A percentile compares a stretch with the other conserved stretches of the same genome.
phyloP scores from a whole-genome alignment of 2,888 invertebrate genomes.

The Hedya salicella region DNA sequence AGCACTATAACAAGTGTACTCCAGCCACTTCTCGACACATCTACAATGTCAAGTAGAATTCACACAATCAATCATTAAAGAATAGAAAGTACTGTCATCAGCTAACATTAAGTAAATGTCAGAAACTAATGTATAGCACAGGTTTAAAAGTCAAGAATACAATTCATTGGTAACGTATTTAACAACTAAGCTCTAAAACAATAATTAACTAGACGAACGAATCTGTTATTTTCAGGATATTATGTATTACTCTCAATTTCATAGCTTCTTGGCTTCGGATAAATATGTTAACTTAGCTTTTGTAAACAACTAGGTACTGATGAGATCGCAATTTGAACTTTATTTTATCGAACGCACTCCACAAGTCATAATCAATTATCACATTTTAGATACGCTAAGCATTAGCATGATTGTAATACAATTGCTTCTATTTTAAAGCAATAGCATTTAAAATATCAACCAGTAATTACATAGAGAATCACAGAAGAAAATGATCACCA shows the following conservation, averaged over 20 bases:
- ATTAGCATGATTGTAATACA: constrained; percentile 49
- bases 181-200: constrained; percentile 71
- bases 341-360: constrained; percentile 72
- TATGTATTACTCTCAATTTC: constrained; percentile 63
- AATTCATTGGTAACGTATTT: constrained; percentile 83
- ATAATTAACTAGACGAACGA: constrained; percentile 46
- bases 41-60: constrained; percentile 27
- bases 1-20: constrained; percentile 15
- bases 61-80: constrained; percentile 26
- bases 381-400: constrained; percentile 73
- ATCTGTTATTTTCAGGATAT: constrained; percentile 45
- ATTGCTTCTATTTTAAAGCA: constrained; percentile 37
- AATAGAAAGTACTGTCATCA: constrained; percentile 35
- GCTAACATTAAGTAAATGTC: constrained; percentile 32
- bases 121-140: constrained; percentile 28
- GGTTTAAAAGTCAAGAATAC: constrained; percentile 50
- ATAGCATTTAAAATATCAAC: constrained; percentile 36
- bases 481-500: neutral
- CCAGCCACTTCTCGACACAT: constrained; percentile 3
- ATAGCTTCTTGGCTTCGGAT: constrained; percentile 82
- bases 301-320: constrained; percentile 78
- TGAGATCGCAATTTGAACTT: constrained; percentile 85
- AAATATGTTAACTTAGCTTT: constrained; percentile 78
- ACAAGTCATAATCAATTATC: constrained; percentile 74
- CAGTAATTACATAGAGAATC: constrained; percentile 13